Percentiles rank a stretch among this genome's conserved stretches.
Conservation (phyloP, 2,797 vertebrate species). For the Orestias chungarensis region DNA sequence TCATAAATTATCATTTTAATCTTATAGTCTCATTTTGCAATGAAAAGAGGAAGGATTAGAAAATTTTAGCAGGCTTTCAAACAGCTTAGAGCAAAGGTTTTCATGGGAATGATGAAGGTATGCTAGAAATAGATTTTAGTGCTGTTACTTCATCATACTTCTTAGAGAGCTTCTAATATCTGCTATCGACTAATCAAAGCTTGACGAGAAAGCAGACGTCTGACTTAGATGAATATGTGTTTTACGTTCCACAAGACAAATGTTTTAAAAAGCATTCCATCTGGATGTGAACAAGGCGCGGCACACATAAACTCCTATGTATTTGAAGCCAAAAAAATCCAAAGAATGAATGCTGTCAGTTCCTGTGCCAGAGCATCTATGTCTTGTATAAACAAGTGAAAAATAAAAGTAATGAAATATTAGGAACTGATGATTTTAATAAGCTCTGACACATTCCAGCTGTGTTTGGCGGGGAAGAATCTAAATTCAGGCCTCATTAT, state of each 20-base stretch:
- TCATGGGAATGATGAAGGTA: too few relatives aligned
- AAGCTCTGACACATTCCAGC: slow-evolving; percentile 31
- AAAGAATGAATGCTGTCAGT: background rate
- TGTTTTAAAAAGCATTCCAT: background rate
- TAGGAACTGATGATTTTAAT: slow-evolving; percentile 25
- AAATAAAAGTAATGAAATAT: slow-evolving; percentile 23
- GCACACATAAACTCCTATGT: background rate
- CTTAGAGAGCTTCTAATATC: background rate
- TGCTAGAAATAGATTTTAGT: background rate
- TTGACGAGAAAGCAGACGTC: background rate
- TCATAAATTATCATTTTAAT: background rate
- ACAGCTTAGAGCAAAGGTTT: background rate
- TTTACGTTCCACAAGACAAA: background rate
- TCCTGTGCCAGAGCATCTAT: slow-evolving; percentile 3
- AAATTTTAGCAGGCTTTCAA: background rate
- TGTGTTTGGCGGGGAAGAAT: slow-evolving; percentile 34
- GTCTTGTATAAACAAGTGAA: slow-evolving; percentile 8
- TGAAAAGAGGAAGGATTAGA: background rate
- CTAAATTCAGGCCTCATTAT: slow-evolving; percentile 33
- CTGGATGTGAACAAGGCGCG: background rate
- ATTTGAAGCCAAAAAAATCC: slow-evolving; percentile 15
- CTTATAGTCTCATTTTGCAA: background rate
- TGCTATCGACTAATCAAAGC: background rate
- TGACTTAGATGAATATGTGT: background rate
- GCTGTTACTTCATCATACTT: background rate